phyloP scores from a whole-genome alignment of 1,140 invertebrate species.

The Heliconius eleuchia region DNA sequence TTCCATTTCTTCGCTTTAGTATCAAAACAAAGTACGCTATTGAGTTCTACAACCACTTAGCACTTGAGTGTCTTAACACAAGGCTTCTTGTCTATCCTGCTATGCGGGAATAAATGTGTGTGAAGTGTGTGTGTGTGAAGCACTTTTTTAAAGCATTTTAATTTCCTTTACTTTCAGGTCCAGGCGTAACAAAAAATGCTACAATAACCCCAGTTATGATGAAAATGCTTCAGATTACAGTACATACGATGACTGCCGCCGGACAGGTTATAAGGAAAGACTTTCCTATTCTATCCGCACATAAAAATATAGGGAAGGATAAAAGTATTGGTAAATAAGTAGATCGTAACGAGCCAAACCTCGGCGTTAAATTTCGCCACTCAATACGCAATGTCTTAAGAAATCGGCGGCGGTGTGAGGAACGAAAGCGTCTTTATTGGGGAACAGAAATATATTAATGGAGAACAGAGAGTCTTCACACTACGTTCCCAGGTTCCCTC shows the following conservation, averaged over 20 bases:
- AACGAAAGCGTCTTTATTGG: no score
- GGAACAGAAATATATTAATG: no score
- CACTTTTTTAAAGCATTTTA: no score
- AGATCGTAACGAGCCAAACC: no score
- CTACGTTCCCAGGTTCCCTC: no score
- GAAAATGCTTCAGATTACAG: conserved; percentile 50
- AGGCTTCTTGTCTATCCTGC: background rate
- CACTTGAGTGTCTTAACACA: background rate
- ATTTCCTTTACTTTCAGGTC: conserved; percentile 48
- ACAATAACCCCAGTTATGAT: conserved; percentile 54
- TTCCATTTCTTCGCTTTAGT: no score
- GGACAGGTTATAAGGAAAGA: conserved; percentile 43
- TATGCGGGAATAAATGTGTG: background rate
- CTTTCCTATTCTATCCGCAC: conserved; percentile 50
- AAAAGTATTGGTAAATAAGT: conserved; percentile 54
- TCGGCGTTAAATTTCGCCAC: no score
- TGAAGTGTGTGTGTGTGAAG: background rate
- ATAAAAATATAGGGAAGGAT: conserved; percentile 53
- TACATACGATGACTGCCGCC: conserved; percentile 43
- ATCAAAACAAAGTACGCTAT: no score
- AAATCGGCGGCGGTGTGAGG: no score
- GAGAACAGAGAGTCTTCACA: no score
- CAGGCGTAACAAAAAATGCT: conserved; percentile 64
- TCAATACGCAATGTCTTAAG: no score
- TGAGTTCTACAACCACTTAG: no score